Conservation (phyloP, 2,113 vertebrate species). For the Pyxicephalus adspersus region DNA sequence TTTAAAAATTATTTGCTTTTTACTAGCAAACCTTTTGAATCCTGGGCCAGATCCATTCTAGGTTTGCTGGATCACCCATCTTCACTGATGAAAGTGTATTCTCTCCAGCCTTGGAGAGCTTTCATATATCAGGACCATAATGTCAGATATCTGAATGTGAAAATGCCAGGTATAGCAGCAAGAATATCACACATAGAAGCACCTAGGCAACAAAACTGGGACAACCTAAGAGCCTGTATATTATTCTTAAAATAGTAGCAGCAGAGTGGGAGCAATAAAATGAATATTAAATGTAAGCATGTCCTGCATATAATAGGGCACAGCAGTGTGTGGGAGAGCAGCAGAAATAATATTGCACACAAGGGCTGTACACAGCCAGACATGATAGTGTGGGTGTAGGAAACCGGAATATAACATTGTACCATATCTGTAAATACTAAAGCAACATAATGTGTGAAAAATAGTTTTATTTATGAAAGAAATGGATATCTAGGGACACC, state of each 20-base stretch:
- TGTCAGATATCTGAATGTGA: too few species aligned
- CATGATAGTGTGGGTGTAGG: conserved; percentile 2
- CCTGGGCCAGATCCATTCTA: too few species aligned
- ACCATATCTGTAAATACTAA: neutral
- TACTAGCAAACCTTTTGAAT: too few species aligned
- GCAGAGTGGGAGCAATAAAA: conserved; percentile 1
- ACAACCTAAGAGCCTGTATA: neutral
- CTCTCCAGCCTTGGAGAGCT: too few species aligned
- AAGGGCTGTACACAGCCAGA: conserved; percentile 22
- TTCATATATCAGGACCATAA: too few species aligned
- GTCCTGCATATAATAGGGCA: neutral
- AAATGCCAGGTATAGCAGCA: neutral
- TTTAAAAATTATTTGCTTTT: too few species aligned
- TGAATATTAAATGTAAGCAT: neutral
- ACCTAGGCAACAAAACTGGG: neutral
- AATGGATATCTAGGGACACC: neutral
- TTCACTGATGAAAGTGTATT: too few species aligned
- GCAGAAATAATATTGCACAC: conserved; percentile 4
- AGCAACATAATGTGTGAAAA: conserved; percentile 4
- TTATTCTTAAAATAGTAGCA: neutral
- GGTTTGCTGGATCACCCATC: too few species aligned
- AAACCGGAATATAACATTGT: conserved; percentile 14
- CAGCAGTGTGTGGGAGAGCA: conserved; percentile 44
- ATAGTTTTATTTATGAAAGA: neutral
- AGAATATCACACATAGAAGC: neutral